phyloP scores from a whole-genome alignment of 2,113 vertebrate species.

The Prionailurus bengalensis region DNA sequence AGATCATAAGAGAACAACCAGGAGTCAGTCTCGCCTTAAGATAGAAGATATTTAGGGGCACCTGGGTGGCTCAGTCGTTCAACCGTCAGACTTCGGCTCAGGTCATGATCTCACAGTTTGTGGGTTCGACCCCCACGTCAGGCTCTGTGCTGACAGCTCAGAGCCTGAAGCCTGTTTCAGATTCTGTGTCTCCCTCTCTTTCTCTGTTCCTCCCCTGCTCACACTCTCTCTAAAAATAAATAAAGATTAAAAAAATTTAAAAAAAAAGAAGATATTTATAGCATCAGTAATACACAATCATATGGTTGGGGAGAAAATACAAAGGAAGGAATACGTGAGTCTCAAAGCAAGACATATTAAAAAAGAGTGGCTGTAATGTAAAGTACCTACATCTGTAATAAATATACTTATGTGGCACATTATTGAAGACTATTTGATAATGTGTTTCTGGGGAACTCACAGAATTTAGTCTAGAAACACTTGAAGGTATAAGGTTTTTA shows the following conservation, averaged over 20 bases:
- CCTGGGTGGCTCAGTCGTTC: too few species aligned
- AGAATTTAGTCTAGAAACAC: conserved; percentile 12
- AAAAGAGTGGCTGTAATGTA: neutral
- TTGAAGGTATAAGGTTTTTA: neutral
- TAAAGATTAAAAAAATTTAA: too few species aligned
- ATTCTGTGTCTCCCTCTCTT: too few species aligned
- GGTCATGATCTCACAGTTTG: too few species aligned
- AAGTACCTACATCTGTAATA: neutral
- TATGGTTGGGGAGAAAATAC: neutral
- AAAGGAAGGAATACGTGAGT: neutral
- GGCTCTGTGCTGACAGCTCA: too few species aligned
- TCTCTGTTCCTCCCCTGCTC: too few species aligned
- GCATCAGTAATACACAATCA: neutral
- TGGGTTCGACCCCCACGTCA: too few species aligned
- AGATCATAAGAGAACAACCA: neutral
- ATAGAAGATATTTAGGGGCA: neutral
- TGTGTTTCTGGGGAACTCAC: neutral
- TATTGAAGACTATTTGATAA: neutral
- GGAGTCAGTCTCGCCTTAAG: neutral
- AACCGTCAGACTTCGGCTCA: too few species aligned
- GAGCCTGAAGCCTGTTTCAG: too few species aligned
- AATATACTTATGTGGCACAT: neutral
- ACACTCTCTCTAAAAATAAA: too few species aligned
- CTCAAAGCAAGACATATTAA: conserved; percentile 39
- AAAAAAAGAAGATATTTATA: neutral